Evolutionary conservation across 2,888 invertebrate species (phyloP).

Genomic region (Amphipoea oculea): DNA sequence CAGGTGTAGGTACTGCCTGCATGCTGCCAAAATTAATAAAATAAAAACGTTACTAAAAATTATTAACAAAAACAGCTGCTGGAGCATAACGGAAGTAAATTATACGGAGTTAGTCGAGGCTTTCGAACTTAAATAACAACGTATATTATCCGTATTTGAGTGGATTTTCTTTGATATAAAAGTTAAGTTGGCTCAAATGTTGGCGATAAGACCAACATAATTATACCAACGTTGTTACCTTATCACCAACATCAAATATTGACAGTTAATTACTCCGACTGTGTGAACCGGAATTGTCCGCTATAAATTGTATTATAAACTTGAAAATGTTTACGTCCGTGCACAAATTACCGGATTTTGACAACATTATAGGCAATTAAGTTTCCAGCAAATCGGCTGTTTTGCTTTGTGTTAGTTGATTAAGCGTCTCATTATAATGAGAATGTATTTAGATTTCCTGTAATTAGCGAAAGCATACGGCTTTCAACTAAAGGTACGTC

Average conservation of each 20-base stretch:
- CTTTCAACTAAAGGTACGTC: not conserved
- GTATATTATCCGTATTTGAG: too few relatives aligned
- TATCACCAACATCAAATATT: constrained; percentile 30
- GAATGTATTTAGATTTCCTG: not conserved
- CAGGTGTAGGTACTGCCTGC: not conserved
- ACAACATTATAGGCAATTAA: constrained; percentile 4
- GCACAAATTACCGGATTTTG: not conserved
- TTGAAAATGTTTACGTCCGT: constrained; percentile 22
- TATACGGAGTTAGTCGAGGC: not conserved
- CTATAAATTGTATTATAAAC: constrained; percentile 18
- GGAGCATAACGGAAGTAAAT: constrained; percentile 5
- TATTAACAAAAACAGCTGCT: not conserved
- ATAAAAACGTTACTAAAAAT: constrained; percentile 1
- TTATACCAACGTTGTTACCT: not conserved
- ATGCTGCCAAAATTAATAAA: too few relatives aligned
- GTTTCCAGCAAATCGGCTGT: not conserved
- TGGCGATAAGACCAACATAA: not conserved
- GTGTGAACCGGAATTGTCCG: constrained; percentile 9
- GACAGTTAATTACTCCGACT: constrained; percentile 41
- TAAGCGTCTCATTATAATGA: not conserved
- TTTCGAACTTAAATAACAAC: not conserved
- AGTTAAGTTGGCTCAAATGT: not conserved
- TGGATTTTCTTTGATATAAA: not conserved
- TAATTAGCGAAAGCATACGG: not conserved
- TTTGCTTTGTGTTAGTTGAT: not conserved